Evolutionary conservation across 2,113 vertebrate genomes (phyloP), one percentile per base, ranked within the genome.

Genomic region (Nanorana parkeri): DNA sequence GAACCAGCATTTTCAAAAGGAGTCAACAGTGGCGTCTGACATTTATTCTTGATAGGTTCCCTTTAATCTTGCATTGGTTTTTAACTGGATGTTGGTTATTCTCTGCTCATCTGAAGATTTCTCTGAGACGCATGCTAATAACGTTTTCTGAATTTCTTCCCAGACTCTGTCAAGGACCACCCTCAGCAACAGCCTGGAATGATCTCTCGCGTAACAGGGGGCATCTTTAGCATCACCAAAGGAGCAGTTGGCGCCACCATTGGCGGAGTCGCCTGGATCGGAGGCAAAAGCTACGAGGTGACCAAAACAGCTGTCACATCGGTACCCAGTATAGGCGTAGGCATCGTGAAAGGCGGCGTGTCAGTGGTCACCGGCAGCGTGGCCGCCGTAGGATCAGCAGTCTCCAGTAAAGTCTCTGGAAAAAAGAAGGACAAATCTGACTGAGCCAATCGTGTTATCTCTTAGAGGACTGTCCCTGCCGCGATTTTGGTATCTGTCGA

Each of bases 201-300:
- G 95, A 86, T 99, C 41, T 95, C 96, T 83, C 94, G 96, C 60
- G 92, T 99, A 86, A 95, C 96, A 1, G 96, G 96, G 21, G 96
- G 98, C 68, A 89, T 99, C 86, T 97, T 96, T 87, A 97, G 94
- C 29, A 95, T 94, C 86, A 99, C 98, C 21, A 99, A 96, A 84
- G 97, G 97, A 86, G 97, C 96, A 10, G 90, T 99, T 32, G 96
- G 97, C 77, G 97, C 96, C 63, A 99, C 98, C 0, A 94, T 98
- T 24, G 95, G 96, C 1, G 94, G 96, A 0, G 96, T 99, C 78
- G 90, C 96, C 84, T 99, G 98, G 98, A 93, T 99, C 54, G 97
- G 98, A 90, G 97, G 96, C 74, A 99, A 97, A 88, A 92, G 97
- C 84, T 89, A 95, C 84, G 95, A 97, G 89, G 91, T 99, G 26